Base-by-base conservation (phyloP, 2,888 invertebrate species). In the Nomada hirtipes region DNA sequence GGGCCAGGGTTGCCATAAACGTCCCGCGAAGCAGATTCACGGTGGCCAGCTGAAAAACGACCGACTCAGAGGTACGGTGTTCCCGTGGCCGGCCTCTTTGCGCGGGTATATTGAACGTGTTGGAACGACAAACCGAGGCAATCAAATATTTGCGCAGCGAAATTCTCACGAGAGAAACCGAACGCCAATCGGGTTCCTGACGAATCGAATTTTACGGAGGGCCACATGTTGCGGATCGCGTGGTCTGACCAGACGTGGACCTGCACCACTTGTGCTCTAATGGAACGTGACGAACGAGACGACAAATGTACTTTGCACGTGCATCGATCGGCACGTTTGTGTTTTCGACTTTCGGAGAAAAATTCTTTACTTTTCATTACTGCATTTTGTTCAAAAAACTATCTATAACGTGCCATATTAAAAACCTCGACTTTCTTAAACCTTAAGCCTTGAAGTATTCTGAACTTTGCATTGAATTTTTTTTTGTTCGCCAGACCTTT, bases 61-160 rank as follows among this genome's bases (percentile, higher is more conserved):
- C 50, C 55, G 71, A 78, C 71, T 79, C 63, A 68, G 79, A 72
- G 70, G 42, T 18, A 9, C 29, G n/a, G 13, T 57, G 29, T 7
- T 29, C 29, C 55, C 36, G 63, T 42, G 61, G 18, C 69, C 69
- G 63, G 47, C n/a, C 73, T 69, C 55, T 61, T 23, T 63, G 26
- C 47, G 26, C 77, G 53, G 13, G 47, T 4, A 47, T 4, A 4
- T 47, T 47, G 63, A 57, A 26, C 60, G 23, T 44, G 29, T 2
- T 47, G 53, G 29, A 74, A 73, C 36, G 67, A 15, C 44, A 42
- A 47, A 23, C 57, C n/a, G 52, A 23, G 52, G n/a, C n/a, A 61
- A 20, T 80, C 57, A 79, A 80, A 80, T 79, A 79, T 80, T 80
- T 80, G 71, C 26, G 4, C 36, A 36, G 4, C 4, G 15, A 44